phyloP scores from a whole-genome alignment of 2,797 vertebrate species.

The Bradypus variegatus region DNA sequence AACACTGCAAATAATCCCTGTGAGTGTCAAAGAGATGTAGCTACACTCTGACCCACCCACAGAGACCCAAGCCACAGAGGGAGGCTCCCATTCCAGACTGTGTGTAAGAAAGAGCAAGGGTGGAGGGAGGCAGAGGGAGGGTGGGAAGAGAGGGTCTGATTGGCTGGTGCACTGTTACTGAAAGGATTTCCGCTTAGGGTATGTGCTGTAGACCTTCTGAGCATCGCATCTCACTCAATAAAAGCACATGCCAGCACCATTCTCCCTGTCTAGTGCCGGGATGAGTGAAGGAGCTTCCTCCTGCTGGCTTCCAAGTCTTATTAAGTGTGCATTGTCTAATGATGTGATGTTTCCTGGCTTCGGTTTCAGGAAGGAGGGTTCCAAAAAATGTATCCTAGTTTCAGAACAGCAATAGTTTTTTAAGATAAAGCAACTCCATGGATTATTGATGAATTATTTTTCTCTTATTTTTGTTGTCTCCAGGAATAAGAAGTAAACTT shows the following conservation, averaged over 20 bases:
- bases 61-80: not conserved
- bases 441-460: constrained; percentile 8
- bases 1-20: not conserved
- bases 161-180: not conserved
- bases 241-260: constrained; percentile 12
- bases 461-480: constrained; percentile 1
- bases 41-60: not conserved
- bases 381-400: not conserved
- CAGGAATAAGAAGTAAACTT: not conserved
- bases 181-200: constrained; percentile 11
- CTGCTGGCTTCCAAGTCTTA: not conserved
- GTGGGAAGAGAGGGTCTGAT: not conserved
- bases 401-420: constrained; percentile 14
- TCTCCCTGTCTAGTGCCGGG: not conserved
- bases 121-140: not conserved
- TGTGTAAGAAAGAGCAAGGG: not conserved
- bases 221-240: constrained; percentile 30
- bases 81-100: not conserved
- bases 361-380: not conserved
- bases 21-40: constrained; percentile 28
- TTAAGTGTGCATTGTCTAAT: not conserved
- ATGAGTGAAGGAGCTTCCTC: not conserved
- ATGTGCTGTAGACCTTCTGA: constrained; percentile 39
- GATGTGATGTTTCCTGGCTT: not conserved
- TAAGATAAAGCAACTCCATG: not conserved